These are phyloP conservation scores for Odocoileus virginianus DNA, from an alignment of 2,113 vertebrate species.

Conservation along the genomic window DNA sequence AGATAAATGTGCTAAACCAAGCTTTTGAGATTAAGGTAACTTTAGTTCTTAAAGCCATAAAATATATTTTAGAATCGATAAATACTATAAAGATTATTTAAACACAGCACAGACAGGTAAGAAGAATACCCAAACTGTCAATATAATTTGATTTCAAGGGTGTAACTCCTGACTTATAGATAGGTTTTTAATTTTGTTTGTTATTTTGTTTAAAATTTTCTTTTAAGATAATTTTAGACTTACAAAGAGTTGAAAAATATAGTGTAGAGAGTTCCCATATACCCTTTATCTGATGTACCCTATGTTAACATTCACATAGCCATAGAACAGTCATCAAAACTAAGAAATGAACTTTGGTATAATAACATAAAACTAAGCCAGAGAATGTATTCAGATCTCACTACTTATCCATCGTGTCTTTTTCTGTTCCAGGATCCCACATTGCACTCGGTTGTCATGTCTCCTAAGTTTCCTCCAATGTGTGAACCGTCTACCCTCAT, in stretches of 20 bases:
- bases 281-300: background rate
- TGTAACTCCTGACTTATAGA: background rate
- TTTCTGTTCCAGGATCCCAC: background rate
- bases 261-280: background rate
- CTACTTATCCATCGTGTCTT: background rate
- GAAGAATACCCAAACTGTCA: background rate
- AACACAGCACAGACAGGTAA: background rate
- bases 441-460: background rate
- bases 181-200: background rate
- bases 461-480: background rate
- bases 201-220: background rate
- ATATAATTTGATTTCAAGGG: background rate
- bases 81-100: conserved; percentile 8
- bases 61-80: background rate
- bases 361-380: background rate
- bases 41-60: background rate
- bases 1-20: background rate
- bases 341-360: background rate
- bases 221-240: background rate
- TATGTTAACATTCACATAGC: background rate
- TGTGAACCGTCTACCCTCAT: background rate
- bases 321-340: background rate
- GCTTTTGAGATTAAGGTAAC: background rate
- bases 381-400: background rate
- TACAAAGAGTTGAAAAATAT: background rate